phyloP scores from a whole-genome alignment of 2,888 invertebrate genomes.

The Diplazon laetatorius region DNA sequence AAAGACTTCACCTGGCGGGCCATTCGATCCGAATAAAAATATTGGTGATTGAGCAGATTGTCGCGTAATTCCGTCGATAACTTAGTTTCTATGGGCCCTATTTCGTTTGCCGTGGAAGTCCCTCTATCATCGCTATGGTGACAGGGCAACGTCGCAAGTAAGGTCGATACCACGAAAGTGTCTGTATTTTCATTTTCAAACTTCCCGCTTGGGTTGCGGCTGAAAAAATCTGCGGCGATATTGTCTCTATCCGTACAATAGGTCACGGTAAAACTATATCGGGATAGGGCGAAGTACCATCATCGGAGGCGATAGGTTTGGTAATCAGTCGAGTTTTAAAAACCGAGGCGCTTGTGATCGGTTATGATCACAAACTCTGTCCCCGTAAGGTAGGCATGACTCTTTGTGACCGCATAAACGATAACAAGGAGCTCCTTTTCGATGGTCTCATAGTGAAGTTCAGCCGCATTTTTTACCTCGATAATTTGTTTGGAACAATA shows the following conservation, averaged over 20 bases:
- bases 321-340: slow-evolving; percentile 16
- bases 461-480: slow-evolving; percentile 15
- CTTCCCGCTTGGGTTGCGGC: neutral
- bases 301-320: slow-evolving; percentile 17
- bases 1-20: neutral
- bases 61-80: too few species aligned
- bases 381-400: slow-evolving; percentile 29
- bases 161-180: too few species aligned
- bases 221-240: slow-evolving; percentile 14
- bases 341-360: neutral
- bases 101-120: too few species aligned
- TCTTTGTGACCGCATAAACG: slow-evolving; percentile 40
- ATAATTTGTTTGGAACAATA: too few species aligned
- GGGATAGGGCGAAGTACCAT: slow-evolving; percentile 39
- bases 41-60: too few species aligned
- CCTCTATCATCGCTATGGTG: too few species aligned
- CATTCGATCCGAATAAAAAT: slow-evolving; percentile 29
- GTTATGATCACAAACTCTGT: slow-evolving; percentile 39
- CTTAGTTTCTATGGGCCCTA: too few species aligned
- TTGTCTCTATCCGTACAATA: slow-evolving; percentile 49
- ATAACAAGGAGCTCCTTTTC: slow-evolving; percentile 67
- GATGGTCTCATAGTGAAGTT: slow-evolving; percentile 65
- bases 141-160: too few species aligned
- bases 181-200: too few species aligned
- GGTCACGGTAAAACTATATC: slow-evolving; percentile 41